Percentiles rank a stretch among this genome's conserved stretches.
These are phyloP conservation scores for Acanthochromis polyacanthus DNA, from an alignment of 2,113 vertebrate species.

Conservation along the genomic window DNA sequence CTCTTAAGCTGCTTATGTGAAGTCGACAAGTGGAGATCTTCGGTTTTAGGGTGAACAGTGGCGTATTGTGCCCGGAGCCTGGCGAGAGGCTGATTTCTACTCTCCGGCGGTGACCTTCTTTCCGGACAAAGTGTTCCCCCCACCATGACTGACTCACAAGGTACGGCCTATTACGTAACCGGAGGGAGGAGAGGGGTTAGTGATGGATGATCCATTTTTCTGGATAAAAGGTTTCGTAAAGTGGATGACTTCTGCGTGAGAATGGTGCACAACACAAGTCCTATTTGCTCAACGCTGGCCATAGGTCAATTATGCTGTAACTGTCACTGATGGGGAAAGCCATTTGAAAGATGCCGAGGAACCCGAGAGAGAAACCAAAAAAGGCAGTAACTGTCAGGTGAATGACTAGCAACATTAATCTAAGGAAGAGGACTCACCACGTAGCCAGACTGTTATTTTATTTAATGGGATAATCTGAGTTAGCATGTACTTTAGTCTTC, in stretches of 20 bases:
- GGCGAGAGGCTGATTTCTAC: slow-evolving; percentile 70
- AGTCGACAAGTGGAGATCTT: slow-evolving; percentile 35
- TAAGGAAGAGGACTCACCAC: neutral
- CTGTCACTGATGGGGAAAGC: slow-evolving; percentile 56
- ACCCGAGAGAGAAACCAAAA: slow-evolving; percentile 5
- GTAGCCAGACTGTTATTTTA: slow-evolving; percentile 1
- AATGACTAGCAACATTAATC: slow-evolving; percentile 2
- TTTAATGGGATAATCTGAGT: slow-evolving; percentile 28
- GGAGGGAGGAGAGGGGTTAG: slow-evolving; percentile 43
- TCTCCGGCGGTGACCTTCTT: slow-evolving; percentile 72
- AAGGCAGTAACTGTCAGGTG: slow-evolving; percentile 28
- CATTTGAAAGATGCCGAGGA: slow-evolving; percentile 39
- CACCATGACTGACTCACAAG: slow-evolving; percentile 74
- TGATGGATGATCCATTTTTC: slow-evolving; percentile 73
- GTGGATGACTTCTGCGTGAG: slow-evolving; percentile 69
- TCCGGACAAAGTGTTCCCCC: slow-evolving; percentile 68
- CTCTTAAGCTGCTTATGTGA: slow-evolving; percentile 49
- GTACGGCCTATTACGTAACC: slow-evolving; percentile 76
- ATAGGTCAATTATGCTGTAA: slow-evolving; percentile 67
- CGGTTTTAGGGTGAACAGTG: slow-evolving; percentile 63
- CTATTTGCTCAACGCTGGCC: slow-evolving; percentile 66
- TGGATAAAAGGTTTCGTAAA: slow-evolving; percentile 72
- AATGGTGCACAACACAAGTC: slow-evolving; percentile 56
- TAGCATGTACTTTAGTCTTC: slow-evolving; percentile 12
- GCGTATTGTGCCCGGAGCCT: slow-evolving; percentile 62